Evolutionary conservation across 92 coral and sea anemone species (phyloP), one percentile per base, ranked within the genome.

Genomic region (Porites lobata): DNA sequence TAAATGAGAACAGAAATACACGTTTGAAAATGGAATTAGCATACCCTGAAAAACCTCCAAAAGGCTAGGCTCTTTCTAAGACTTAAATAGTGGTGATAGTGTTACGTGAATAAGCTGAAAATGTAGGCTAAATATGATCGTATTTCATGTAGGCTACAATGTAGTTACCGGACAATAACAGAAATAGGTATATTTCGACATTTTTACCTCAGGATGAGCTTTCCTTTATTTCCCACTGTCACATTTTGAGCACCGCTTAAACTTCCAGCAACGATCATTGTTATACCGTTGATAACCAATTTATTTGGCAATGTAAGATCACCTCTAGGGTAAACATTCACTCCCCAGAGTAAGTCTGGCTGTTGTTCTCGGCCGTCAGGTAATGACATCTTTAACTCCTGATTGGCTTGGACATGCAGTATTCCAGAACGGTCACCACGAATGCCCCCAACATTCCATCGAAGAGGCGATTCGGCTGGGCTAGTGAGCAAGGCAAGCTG

Each of bases 191-290:
- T 29, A 29, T 29, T 29, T 29, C 50, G 43, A 38, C 12, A 15
- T 13, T 69, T 85, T 71, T 67, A 87, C 99, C 99, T 94, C 15
- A 96, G 79, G 76, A 94, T 88, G 26, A 97, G 94, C 66, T 91
- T 97, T 43, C 99, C 99, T 69, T 94, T 93, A 74, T 94, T 97
- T 13, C 98, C 99, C 20, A 97, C 98, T n/a, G 94, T 97, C n/a
- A 95, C 96, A 54, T 95, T 95, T 57, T 92, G 95, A 50, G 99
- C 99, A 1, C 99, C 99, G 89, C 96, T 97, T 75, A 97, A 71
- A 72, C 98, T 92, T 17, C 99, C 99, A 14, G 99, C 98, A 19
- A 92, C 96, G 29, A 97, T 94, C 86, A 95, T 87, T 85, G 94
- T 95, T 43, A 95, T 95, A 9, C 99, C 99, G 72, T 97, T 95